These are phyloP conservation scores for Augiades crinisus DNA, from an alignment of 2,888 invertebrate genomes.

Conservation along the genomic window DNA sequence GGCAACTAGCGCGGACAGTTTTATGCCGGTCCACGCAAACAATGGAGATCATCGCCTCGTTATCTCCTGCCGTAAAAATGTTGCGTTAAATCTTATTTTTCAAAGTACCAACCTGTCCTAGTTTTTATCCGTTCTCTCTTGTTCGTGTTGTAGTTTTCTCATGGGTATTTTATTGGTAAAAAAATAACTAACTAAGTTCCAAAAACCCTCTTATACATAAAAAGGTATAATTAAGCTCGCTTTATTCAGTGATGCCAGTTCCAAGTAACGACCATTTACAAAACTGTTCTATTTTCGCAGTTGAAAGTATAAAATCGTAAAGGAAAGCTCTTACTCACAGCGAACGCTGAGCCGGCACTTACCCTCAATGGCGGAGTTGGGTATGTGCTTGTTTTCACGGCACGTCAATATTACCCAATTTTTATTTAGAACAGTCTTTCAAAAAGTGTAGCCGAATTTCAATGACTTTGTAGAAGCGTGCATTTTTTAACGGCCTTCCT, in stretches of 20 bases:
- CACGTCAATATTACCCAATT: conserved; percentile 82
- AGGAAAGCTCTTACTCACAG: conserved; percentile 83
- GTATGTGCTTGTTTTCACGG: conserved; percentile 92
- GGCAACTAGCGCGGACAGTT: not conserved
- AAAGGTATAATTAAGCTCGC: conserved; percentile 4
- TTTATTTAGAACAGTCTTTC: not conserved
- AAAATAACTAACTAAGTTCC: too few relatives aligned
- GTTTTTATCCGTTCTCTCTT: too few relatives aligned
- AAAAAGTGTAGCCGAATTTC: not conserved
- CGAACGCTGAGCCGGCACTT: conserved; percentile 93
- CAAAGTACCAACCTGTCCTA: not conserved
- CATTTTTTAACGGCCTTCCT: too few relatives aligned
- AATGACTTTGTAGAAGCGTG: not conserved
- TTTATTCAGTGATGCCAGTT: conserved; percentile 7
- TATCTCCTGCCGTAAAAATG: not conserved
- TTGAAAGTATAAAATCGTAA: conserved; percentile 10
- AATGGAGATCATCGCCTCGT: conserved; percentile 4
- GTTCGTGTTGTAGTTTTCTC: too few relatives aligned
- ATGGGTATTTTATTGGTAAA: too few relatives aligned
- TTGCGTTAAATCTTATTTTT: not conserved
- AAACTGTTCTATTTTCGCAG: conserved; percentile 15
- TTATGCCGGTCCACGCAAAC: not conserved
- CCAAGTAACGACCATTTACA: conserved; percentile 4
- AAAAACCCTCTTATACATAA: too few relatives aligned
- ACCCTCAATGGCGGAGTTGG: conserved; percentile 91